Percentiles rank a stretch among this genome's conserved stretches.
Evolutionary conservation across 2,888 invertebrate species (phyloP).

Genomic region (Ophion ellenae): DNA sequence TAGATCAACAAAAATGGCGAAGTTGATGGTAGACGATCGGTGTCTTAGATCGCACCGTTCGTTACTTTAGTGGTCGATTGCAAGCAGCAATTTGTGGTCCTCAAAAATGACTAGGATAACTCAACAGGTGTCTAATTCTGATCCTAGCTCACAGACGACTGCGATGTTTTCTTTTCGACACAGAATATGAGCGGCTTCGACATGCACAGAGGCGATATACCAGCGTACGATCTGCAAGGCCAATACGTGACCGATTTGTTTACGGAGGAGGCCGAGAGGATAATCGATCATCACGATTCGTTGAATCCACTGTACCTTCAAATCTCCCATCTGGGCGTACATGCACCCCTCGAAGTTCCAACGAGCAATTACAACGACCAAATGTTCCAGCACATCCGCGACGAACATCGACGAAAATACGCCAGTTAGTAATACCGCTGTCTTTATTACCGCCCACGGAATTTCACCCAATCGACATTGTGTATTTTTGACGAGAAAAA

Average conservation of each 20-base stretch:
- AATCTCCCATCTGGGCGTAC: constrained; percentile 92
- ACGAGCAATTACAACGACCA: constrained; percentile 87
- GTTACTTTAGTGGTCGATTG: no score
- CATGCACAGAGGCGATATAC: constrained; percentile 83
- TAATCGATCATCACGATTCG: constrained; percentile 87
- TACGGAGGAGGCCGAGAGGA: constrained; percentile 87
- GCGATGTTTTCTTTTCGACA: neutral
- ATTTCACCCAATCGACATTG: neutral
- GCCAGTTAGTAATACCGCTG: constrained; percentile 86
- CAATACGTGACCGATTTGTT: constrained; percentile 90
- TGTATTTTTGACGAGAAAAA: neutral
- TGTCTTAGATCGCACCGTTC: no score
- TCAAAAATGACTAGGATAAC: no score
- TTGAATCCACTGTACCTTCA: constrained; percentile 91
- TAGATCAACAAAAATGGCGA: no score
- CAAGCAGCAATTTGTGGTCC: no score
- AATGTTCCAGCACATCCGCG: constrained; percentile 88
- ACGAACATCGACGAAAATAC: constrained; percentile 89
- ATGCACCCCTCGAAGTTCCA: constrained; percentile 89
- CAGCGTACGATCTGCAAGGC: constrained; percentile 83
- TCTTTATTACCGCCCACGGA: neutral
- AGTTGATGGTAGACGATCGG: no score
- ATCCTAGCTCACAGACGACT: neutral
- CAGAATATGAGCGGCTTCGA: constrained; percentile 84
- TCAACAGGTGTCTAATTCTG: no score